A percentile compares a stretch with the other conserved stretches of the same genome.
phyloP scores from a whole-genome alignment of 2,888 invertebrate species.

The Pristionchus maxplancki region DNA sequence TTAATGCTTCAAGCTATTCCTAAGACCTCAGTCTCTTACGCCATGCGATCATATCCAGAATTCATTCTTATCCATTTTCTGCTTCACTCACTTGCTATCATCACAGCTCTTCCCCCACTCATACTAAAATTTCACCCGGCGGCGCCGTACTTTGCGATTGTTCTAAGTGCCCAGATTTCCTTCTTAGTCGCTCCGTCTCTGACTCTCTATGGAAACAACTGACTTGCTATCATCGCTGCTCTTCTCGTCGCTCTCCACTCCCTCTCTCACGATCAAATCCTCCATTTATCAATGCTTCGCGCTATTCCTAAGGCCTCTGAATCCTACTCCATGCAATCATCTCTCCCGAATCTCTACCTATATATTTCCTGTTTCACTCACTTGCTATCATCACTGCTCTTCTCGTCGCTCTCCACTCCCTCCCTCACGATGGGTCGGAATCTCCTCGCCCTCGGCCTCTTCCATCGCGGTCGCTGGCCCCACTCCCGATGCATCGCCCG shows the following conservation, averaged over 20 bases:
- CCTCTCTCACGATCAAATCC: neutral
- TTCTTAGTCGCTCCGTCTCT: neutral
- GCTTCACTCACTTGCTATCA: too few species aligned
- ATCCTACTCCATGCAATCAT: too few species aligned
- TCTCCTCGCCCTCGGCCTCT: neutral
- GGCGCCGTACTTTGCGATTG: neutral
- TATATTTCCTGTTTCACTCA: too few species aligned
- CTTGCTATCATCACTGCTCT: neutral
- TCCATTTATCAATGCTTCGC: neutral
- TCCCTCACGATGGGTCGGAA: slow-evolving; percentile 3
- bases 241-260: neutral
- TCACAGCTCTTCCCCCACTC: neutral
- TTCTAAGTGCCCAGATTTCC: neutral
- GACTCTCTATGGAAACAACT: neutral
- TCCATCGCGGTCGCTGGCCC: neutral
- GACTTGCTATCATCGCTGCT: neutral
- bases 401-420: slow-evolving; percentile 2
- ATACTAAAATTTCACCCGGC: neutral
- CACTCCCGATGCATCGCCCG: slow-evolving; percentile 19
- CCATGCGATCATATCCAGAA: too few species aligned
- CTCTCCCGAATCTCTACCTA: neutral
- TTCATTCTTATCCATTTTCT: too few species aligned
- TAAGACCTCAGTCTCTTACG: too few species aligned
- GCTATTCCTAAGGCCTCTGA: neutral
- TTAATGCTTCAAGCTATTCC: too few species aligned